phyloP scores from a whole-genome alignment of 2,113 vertebrate genomes.

The Micromys minutus region DNA sequence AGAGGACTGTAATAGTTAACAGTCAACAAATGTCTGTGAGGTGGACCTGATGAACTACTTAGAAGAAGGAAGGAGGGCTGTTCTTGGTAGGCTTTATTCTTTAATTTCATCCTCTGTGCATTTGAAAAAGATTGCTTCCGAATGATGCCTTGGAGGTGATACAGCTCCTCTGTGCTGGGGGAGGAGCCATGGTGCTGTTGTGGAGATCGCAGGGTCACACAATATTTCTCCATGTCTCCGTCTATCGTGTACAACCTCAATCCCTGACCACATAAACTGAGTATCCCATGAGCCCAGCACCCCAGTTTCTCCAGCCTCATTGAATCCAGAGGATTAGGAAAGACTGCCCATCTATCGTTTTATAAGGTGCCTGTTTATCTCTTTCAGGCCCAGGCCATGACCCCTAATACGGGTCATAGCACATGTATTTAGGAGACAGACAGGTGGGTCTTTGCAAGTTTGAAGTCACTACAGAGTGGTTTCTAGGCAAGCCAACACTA shows the following conservation, averaged over 20 bases:
- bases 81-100: not conserved
- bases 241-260: not conserved
- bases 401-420: not conserved
- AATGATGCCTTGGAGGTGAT: not conserved
- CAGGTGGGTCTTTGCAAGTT: not conserved
- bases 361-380: not conserved
- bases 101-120: slow-evolving; percentile 5
- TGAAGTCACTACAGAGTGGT: not conserved
- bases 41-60: not conserved
- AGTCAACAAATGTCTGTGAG: not conserved
- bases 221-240: not conserved
- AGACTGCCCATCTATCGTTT: not conserved
- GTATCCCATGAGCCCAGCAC: not conserved
- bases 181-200: not conserved
- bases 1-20: slow-evolving; percentile 5
- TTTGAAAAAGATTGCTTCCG: not conserved
- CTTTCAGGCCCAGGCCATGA: not conserved
- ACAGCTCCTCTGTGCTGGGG: not conserved
- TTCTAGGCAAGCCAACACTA: not conserved
- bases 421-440: not conserved
- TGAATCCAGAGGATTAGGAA: not conserved
- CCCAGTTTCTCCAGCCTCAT: not conserved
- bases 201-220: not conserved
- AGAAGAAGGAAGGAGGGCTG: slow-evolving; percentile 1
- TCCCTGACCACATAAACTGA: not conserved